Base-by-base conservation (phyloP, 2,888 invertebrate species). In the Clusia tigrina region DNA sequence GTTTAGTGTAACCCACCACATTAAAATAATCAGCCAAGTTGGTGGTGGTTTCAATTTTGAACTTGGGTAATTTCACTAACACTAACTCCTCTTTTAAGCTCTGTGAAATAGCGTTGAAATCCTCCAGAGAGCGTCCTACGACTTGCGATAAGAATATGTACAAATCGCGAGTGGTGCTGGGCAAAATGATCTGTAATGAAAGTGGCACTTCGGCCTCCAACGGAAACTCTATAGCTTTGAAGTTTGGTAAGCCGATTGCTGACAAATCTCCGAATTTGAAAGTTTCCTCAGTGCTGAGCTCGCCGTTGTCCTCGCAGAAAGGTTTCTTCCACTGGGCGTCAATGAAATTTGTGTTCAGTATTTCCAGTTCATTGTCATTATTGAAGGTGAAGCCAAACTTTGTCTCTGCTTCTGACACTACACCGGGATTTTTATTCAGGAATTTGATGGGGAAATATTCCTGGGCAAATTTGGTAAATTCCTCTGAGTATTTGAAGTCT, bases 311-410 rank as follows among this genome's bases (percentile, higher is more conserved):
- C n/a, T n/a, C n/a, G n/a, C n/a, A n/a, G n/a, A n/a, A n/a, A n/a
- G n/a, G n/a, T n/a, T n/a, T n/a, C n/a, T n/a, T n/a, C n/a, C 9
- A 42, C 3, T n/a, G 51, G 20, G 17, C 54, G 60, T 60, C 54
- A 53, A 54, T 52, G 62, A 46, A 38, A 48, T 32, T 56, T 62
- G 23, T 61, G 51, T 56, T 52, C 20, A 62, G n/a, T 42, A 42
- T 6, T 3, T 42, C 3, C n/a, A 42, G 3, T n/a, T n/a, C n/a
- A n/a, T n/a, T n/a, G n/a, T n/a, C n/a, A n/a, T n/a, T n/a, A n/a
- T n/a, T n/a, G n/a, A n/a, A n/a, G n/a, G n/a, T n/a, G n/a, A n/a
- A n/a, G n/a, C n/a, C n/a, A n/a, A n/a, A n/a, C n/a, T n/a, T n/a
- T n/a, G n/a, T n/a, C n/a, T n/a, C n/a, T n/a, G n/a, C n/a, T n/a